Conservation (phyloP, 2,113 vertebrate genomes). For the Zosterops hypoxanthus region DNA sequence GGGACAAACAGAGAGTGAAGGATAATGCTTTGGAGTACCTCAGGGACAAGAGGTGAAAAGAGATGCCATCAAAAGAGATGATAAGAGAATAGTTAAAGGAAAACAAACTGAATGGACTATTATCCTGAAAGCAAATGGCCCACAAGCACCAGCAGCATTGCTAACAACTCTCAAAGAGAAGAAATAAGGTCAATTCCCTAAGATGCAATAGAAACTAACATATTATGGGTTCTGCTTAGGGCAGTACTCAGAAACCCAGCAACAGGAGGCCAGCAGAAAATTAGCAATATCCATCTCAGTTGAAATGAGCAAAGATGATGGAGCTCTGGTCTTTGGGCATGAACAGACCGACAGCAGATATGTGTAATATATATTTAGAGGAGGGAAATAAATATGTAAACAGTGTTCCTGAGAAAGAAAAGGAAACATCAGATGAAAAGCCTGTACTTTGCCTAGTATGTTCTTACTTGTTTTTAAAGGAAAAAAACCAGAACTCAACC, state of each 20-base stretch:
- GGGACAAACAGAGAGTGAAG: not conserved
- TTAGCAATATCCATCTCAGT: not conserved
- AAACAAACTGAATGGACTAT: not conserved
- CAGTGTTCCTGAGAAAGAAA: not conserved
- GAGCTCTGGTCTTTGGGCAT: not conserved
- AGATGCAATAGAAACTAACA: not conserved
- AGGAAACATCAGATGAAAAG: not conserved
- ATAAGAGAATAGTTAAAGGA: not conserved
- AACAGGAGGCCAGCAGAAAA: not conserved
- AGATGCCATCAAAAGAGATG: not conserved
- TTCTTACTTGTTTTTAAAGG: not conserved
- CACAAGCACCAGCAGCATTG: not conserved
- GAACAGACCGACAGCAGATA: not conserved
- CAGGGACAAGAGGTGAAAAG: not conserved
- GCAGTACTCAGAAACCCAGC: not conserved
- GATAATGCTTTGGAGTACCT: not conserved
- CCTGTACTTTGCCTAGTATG: not conserved
- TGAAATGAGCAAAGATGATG: not conserved
- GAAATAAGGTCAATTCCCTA: not conserved
- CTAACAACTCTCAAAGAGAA: not conserved
- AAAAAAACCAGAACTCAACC: not conserved
- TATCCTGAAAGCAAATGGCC: not conserved
- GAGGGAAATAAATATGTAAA: not conserved
- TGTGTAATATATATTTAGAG: not conserved
- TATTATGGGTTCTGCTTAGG: not conserved